These are phyloP conservation scores for Fregata magnificens DNA, from an alignment of 2,113 vertebrate species.

Conservation along the genomic window DNA sequence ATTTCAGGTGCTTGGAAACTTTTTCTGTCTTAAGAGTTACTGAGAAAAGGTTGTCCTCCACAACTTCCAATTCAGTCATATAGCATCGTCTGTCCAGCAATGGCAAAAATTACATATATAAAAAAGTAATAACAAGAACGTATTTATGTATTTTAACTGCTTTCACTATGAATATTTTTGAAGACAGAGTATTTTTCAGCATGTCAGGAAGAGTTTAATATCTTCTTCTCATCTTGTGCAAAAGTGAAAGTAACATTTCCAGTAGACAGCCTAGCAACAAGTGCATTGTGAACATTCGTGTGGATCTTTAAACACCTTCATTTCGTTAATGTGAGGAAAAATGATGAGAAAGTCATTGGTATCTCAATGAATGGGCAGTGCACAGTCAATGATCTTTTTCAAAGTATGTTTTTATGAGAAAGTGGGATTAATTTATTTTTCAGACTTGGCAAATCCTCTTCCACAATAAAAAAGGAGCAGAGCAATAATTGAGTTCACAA, in stretches of 20 bases:
- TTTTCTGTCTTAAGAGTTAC: not conserved
- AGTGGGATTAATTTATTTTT: constrained; percentile 11
- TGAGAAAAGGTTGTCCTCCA: not conserved
- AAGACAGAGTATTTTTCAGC: not conserved
- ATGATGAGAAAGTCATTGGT: not conserved
- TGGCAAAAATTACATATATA: not conserved
- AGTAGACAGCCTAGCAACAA: not conserved
- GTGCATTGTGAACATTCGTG: not conserved
- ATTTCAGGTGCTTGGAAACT: constrained; percentile 32
- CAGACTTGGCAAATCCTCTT: not conserved
- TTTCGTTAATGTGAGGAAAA: not conserved
- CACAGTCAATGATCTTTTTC: not conserved
- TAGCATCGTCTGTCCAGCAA: not conserved
- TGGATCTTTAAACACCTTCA: not conserved
- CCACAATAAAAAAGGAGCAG: not conserved
- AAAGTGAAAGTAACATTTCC: not conserved
- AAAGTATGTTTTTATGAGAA: not conserved
- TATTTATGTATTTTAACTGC: not conserved
- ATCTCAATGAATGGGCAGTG: not conserved
- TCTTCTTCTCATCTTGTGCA: not conserved
- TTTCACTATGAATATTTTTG: not conserved
- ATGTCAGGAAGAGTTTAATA: not conserved
- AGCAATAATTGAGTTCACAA: not conserved
- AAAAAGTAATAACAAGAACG: not conserved
- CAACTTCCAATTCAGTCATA: not conserved